Conservation (phyloP, 2,888 invertebrate genomes). For the Zelleria hepariella region DNA sequence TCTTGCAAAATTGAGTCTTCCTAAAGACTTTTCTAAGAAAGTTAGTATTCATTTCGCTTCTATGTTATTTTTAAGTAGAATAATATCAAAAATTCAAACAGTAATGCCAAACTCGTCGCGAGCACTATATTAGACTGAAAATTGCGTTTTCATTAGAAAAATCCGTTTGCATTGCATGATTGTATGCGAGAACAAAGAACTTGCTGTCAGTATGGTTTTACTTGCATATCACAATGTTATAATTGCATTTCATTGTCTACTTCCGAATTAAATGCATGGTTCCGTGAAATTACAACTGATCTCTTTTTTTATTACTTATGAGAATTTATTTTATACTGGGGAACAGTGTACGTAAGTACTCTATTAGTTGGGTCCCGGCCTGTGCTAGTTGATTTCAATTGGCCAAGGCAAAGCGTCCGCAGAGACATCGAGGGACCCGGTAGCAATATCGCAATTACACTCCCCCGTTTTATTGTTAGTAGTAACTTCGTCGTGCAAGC, state of each 20-base stretch:
- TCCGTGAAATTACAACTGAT: slow-evolving; percentile 35
- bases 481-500: slow-evolving; percentile 66
- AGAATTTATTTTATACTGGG: slow-evolving; percentile 47
- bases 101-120: slow-evolving; percentile 68
- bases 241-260: neutral
- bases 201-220: slow-evolving; percentile 1
- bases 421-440: neutral
- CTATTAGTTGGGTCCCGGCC: neutral
- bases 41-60: slow-evolving; percentile 22
- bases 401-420: no score
- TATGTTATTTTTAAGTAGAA: slow-evolving; percentile 43
- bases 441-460: neutral
- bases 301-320: slow-evolving; percentile 51
- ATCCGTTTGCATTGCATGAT: slow-evolving; percentile 8
- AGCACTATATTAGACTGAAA: slow-evolving; percentile 64
- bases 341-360: slow-evolving; percentile 24
- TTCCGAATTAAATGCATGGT: neutral
- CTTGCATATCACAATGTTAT: slow-evolving; percentile 10
- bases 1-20: slow-evolving; percentile 35
- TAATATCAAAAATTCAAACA: slow-evolving; percentile 44
- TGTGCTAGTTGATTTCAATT: no score
- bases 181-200: slow-evolving; percentile 1
- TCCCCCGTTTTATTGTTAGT: slow-evolving; percentile 15
- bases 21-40: slow-evolving; percentile 32
- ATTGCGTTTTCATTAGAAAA: slow-evolving; percentile 16